Percentiles rank a stretch among this genome's conserved stretches.
Conservation (phyloP, 2,888 invertebrate species). For the Melinopterus prodromus region DNA sequence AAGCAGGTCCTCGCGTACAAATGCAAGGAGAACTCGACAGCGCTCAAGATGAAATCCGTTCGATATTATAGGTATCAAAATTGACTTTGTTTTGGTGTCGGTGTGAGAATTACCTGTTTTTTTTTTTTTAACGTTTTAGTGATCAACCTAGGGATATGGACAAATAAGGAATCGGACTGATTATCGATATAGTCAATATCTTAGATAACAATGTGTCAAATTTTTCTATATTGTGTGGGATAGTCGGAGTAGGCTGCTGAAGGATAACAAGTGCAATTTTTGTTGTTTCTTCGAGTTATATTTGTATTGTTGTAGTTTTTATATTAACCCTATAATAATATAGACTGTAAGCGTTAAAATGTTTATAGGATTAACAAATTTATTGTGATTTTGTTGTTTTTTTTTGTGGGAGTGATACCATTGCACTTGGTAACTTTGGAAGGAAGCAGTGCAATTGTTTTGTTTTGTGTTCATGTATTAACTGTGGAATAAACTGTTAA, state of each 20-base stretch:
- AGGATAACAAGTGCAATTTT: conserved; percentile 10
- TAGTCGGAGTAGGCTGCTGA: not conserved
- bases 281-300: conserved; percentile 16
- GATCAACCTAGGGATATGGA: conserved; percentile 34
- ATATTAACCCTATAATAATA: not conserved
- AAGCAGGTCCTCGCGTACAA: conserved; percentile 81
- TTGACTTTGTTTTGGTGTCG: not conserved
- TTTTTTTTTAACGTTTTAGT: conserved; percentile 27
- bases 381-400: not conserved
- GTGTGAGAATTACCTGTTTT: not conserved
- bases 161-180: conserved; percentile 26
- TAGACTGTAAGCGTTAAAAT: not conserved
- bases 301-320: not conserved
- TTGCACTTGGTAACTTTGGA: not conserved
- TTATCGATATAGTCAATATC: conserved; percentile 10
- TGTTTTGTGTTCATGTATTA: conserved; percentile 15
- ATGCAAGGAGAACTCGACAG: conserved; percentile 81
- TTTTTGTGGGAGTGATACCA: not conserved
- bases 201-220: conserved; percentile 23
- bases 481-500: conserved; percentile 23
- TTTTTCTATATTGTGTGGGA: not conserved
- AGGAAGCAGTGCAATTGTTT: not conserved
- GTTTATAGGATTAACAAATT: not conserved
- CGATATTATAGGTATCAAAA: conserved; percentile 63
- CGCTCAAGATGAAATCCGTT: conserved; percentile 77